phyloP scores from a whole-genome alignment of 1,140 invertebrate genomes.

The Chironomus striatipennis region DNA sequence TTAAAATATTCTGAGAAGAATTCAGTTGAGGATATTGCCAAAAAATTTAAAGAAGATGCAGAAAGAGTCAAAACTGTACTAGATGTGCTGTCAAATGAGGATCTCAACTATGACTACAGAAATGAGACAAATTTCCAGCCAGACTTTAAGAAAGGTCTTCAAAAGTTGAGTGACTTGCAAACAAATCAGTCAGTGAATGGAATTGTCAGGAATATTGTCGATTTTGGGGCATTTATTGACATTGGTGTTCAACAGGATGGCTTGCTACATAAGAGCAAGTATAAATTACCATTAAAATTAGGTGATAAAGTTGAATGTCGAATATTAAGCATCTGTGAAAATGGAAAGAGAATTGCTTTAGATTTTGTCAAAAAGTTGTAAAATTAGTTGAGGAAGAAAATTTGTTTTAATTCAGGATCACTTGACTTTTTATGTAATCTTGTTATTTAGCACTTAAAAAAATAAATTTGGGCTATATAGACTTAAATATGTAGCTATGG shows the following conservation, averaged over 20 bases:
- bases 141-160: constrained; percentile 57
- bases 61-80: constrained; percentile 51
- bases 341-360: constrained; percentile 45
- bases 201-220: constrained; percentile 69
- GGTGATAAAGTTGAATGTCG: constrained; percentile 61
- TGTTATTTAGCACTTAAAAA: too few species aligned
- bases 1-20: constrained; percentile 31
- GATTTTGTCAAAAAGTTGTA: constrained; percentile 32
- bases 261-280: constrained; percentile 60
- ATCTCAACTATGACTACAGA: constrained; percentile 58
- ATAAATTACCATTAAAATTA: constrained; percentile 53
- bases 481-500: too few species aligned
- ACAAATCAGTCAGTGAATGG: constrained; percentile 50
- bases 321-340: constrained; percentile 47
- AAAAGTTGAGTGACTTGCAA: constrained; percentile 49
- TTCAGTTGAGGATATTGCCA: constrained; percentile 36
- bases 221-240: constrained; percentile 87
- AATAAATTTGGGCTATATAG: too few species aligned
- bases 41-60: constrained; percentile 41
- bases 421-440: too few species aligned
- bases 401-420: too few species aligned
- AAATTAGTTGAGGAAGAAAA: too few species aligned
- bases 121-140: constrained; percentile 50
- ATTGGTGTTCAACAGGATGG: constrained; percentile 71
- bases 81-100: constrained; percentile 51